Base-by-base conservation (phyloP, 2,113 vertebrate species). In the Labrus mixtus region DNA sequence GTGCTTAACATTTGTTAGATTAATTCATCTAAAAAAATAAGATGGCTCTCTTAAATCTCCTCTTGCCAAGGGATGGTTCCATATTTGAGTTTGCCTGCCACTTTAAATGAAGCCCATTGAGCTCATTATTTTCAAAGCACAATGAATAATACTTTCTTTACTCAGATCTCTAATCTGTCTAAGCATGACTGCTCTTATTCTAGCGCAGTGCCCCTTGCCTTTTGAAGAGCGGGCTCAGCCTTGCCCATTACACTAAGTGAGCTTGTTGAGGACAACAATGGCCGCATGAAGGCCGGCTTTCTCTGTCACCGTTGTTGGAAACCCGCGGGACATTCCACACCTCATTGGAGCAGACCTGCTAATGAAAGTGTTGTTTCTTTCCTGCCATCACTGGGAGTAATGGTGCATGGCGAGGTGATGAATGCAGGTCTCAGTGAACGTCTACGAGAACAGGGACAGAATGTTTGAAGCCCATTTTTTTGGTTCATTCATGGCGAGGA, bases 341-440 rank as follows among this genome's bases (percentile, higher is more conserved):
- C 87, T 91, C 90, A 87, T 76, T 83, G 87, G 84, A 83, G 84
- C 82, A 59, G 83, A 82, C 83, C 88, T 76, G 83, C 86, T 91
- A 91, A 91, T 91, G 85, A 93, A 93, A 93, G 86, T 92, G 84
- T 86, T 92, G 88, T 89, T 90, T 89, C 92, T 90, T 91, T 90
- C 89, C 88, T 87, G 73, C 85, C 82, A 85, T 91, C 89, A 91
- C 59, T 87, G 88, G 79, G 73, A 82, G 91, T 93, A 94, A 93
- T 93, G 92, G 88, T 87, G 87, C 92, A 84, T 93, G 90, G 70
- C 84, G 87, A 84, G 71, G 84, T 79, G 85, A 93, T 93, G 92
- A 93, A 93, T 93, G 89, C 79, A 45, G 79, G 84, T 90, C 87
- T 90, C 82, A 83, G 89, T 86, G 79, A 81, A 85, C 43, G 68